phyloP scores from a whole-genome alignment of 2,888 invertebrate genomes.

The Encarsia formosa region DNA sequence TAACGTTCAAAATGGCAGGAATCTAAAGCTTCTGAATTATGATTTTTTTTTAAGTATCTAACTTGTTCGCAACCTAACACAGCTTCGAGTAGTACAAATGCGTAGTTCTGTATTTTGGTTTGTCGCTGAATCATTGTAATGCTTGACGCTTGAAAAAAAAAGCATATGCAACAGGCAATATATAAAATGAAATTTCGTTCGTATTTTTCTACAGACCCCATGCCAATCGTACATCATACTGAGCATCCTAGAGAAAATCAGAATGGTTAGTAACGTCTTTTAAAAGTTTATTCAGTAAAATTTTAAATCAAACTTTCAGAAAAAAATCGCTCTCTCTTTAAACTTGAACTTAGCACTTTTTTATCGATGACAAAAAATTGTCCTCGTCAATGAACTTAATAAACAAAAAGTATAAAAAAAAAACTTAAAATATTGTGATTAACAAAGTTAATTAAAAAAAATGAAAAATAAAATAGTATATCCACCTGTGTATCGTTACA shows the following conservation, averaged over 20 bases:
- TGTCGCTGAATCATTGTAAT: conserved; percentile 12
- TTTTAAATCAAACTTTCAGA: too few relatives aligned
- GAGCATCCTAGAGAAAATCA: conserved; percentile 10
- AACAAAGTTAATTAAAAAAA: conserved; percentile 1
- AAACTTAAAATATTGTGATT: too few relatives aligned
- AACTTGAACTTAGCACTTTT: too few relatives aligned
- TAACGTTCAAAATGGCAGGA: background rate
- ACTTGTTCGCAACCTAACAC: conserved; percentile 8
- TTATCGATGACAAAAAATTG: too few relatives aligned
- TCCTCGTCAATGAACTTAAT: too few relatives aligned
- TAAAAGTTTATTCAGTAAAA: background rate
- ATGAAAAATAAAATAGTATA: background rate
- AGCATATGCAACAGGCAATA: background rate
- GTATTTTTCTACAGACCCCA: conserved; percentile 13
- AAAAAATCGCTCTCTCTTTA: too few relatives aligned
- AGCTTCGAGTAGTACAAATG: conserved; percentile 4
- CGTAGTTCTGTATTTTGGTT: conserved; percentile 5
- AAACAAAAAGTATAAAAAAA: too few relatives aligned
- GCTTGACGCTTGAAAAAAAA: conserved; percentile 3
- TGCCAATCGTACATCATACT: conserved; percentile 11
- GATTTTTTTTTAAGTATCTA: conserved; percentile 9
- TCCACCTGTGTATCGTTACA: background rate
- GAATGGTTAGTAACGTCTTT: conserved; percentile 20
- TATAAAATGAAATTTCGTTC: conserved; percentile 15
- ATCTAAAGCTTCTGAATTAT: conserved; percentile 4